Percentiles rank a stretch among this genome's conserved stretches.
These are phyloP conservation scores for Tridacna crocea DNA, from an alignment of 2,888 invertebrate species.

Conservation along the genomic window DNA sequence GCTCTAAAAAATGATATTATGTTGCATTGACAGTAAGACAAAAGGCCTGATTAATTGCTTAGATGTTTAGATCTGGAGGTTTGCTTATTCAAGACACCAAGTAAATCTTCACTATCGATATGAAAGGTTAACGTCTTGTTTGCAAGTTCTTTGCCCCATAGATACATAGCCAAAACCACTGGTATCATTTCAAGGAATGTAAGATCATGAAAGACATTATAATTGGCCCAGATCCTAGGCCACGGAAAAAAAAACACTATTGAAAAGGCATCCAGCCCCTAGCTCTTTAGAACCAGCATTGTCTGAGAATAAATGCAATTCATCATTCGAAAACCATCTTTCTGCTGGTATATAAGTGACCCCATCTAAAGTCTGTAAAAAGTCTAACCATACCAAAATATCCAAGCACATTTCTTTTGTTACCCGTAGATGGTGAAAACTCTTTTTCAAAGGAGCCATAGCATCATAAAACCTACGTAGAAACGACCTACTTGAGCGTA, in stretches of 20 bases:
- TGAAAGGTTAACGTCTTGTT: no score
- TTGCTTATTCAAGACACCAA: no score
- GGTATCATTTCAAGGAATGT: no score
- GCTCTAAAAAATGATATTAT: no score
- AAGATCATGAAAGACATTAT: no score
- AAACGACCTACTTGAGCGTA: constrained; percentile 37
- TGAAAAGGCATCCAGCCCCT: background rate
- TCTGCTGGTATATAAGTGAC: background rate
- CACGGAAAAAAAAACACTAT: background rate
- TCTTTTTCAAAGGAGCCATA: constrained; percentile 1
- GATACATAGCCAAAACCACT: no score
- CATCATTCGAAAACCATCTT: background rate
- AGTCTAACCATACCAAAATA: background rate
- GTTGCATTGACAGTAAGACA: no score
- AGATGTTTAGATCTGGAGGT: no score
- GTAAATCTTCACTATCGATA: no score
- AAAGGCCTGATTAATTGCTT: no score
- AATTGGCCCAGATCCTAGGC: background rate
- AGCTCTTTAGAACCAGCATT: background rate
- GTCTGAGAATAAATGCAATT: background rate
- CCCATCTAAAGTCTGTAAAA: background rate
- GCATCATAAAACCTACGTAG: constrained; percentile 39
- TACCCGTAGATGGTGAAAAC: constrained; percentile 2
- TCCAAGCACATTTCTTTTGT: background rate
- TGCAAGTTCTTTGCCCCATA: no score